Percentiles rank a stretch among this genome's conserved stretches.
Conservation (phyloP, 2,888 invertebrate species). For the Caenorhabditis auriculariae region DNA sequence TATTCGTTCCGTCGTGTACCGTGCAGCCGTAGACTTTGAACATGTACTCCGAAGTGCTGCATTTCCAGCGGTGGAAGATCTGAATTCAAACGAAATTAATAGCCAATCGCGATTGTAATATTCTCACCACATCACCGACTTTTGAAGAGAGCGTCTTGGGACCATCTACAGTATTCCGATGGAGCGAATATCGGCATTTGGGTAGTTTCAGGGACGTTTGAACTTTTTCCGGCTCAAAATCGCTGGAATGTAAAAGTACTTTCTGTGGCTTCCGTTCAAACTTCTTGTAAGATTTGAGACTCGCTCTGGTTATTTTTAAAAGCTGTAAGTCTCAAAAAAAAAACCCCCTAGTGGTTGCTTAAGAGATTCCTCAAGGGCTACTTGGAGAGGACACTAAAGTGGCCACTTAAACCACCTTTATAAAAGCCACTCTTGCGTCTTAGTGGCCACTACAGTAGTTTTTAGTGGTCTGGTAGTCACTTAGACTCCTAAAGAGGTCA, state of each 20-base stretch:
- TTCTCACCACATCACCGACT: slow-evolving; percentile 31
- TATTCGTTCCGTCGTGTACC: slow-evolving; percentile 29
- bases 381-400: too few relatives aligned
- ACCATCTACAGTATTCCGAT: slow-evolving; percentile 21
- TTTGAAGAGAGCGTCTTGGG: slow-evolving; percentile 21
- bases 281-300: background rate
- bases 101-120: background rate
- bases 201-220: slow-evolving; percentile 12
- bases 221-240: slow-evolving; percentile 4
- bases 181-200: slow-evolving; percentile 37
- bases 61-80: slow-evolving; percentile 39
- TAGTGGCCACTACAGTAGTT: too few relatives aligned
- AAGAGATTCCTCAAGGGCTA: too few relatives aligned
- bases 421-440: too few relatives aligned
- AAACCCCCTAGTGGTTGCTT: too few relatives aligned
- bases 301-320: background rate
- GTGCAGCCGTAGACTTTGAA: slow-evolving; percentile 40
- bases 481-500: too few relatives aligned
- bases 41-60: slow-evolving; percentile 15
- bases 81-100: slow-evolving; percentile 2
- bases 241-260: slow-evolving; percentile 6
- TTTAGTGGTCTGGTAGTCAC: too few relatives aligned
- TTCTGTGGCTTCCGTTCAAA: background rate
- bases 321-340: too few relatives aligned
- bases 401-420: too few relatives aligned